phyloP scores from a whole-genome alignment of 53 echinoderm and acorn worm genomes.

The Temnopleurus reevesii region DNA sequence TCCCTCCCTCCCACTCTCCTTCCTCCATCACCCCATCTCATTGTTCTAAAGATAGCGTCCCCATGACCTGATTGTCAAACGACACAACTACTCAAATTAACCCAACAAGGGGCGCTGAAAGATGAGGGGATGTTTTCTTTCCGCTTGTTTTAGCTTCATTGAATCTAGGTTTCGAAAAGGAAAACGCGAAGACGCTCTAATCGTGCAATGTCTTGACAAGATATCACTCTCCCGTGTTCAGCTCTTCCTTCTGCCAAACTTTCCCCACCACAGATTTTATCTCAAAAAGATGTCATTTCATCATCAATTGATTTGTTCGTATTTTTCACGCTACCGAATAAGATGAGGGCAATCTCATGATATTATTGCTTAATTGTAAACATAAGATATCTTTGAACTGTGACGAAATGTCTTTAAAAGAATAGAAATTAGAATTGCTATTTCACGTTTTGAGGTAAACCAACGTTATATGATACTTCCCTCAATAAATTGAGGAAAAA shows the following conservation, averaged over 20 bases:
- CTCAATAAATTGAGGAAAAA: too few relatives aligned
- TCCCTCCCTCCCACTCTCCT: neutral
- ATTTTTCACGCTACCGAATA: neutral
- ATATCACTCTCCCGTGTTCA: neutral
- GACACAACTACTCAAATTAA: neutral
- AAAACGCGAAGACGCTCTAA: neutral
- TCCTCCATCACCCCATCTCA: neutral
- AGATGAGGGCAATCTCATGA: too few relatives aligned
- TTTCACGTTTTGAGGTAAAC: too few relatives aligned
- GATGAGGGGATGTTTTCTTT: neutral
- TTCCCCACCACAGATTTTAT: neutral
- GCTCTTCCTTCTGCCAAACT: neutral
- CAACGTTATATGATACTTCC: too few relatives aligned
- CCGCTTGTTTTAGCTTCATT: neutral
- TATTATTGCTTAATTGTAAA: too few relatives aligned
- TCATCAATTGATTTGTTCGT: neutral
- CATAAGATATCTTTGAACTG: too few relatives aligned
- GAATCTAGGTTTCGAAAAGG: conserved; percentile 5
- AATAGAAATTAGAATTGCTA: too few relatives aligned
- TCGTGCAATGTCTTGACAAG: neutral
- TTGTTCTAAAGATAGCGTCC: neutral
- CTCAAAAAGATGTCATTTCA: neutral
- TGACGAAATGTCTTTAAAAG: too few relatives aligned
- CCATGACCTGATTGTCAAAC: neutral
- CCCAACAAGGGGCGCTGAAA: neutral